Base-by-base conservation (phyloP, 2,113 vertebrate species). In the Vulpes ferrilata region DNA sequence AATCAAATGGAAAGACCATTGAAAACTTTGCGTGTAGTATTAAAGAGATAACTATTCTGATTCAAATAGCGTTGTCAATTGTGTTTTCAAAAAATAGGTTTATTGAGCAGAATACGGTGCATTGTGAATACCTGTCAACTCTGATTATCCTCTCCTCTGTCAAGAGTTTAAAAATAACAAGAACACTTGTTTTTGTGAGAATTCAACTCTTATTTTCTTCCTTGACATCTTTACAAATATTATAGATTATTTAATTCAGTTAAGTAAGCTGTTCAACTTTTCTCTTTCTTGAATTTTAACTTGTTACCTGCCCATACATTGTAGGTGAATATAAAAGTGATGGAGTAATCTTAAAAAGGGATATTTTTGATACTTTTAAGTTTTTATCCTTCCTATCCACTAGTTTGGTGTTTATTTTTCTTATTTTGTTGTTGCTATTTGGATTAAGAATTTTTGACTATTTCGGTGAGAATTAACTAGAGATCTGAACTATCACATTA, bases 141-240 rank as follows among this genome's bases (percentile, higher is more conserved):
- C 90, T 64, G 57, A 96, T 98, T 96, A 96, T 93, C 93, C 43
- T 86, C 90, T 91, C 48, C 65, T 64, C 71, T 92, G 93, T 76
- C 11, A 88, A 96, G 88, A 96, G 76, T 94, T 98, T 91, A 90
- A 90, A 98, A 97, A 97, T 80, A 97, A 88, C 59, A 88, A 67
- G 30, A 96, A 87, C 53, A 91, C n/a, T 96, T 97, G 67, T 96
- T 97, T 98, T 91, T 98, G 93, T 97, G 84, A 95, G 94, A 97
- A 98, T 94, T 71, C 94, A 55, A 96, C 96, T 96, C 94, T 88
- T 96, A 84, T 81, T 95, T 90, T 81, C 27, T 84, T 65, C 38
- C 81, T 82, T 91, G 64, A 93, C 71, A 88, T 97, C 71, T 96
- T 90, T 86, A 91, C 90, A 95, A 90, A 88, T 95, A 94, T 38